phyloP scores from a whole-genome alignment of 2,888 invertebrate species.

The Acheta domesticus region DNA sequence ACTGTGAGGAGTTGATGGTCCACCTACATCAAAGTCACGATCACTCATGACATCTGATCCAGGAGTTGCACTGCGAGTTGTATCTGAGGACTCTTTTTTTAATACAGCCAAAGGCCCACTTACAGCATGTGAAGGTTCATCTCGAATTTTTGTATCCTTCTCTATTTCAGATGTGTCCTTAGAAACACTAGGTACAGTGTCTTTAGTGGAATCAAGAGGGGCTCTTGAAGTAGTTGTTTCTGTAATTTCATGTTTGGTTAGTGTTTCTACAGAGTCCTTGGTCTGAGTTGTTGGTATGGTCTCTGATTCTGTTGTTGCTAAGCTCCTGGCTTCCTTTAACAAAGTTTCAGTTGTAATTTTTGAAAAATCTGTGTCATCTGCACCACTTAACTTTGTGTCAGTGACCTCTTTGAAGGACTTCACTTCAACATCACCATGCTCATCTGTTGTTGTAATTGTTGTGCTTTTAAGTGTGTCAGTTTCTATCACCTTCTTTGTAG shows the following conservation, averaged over 20 bases:
- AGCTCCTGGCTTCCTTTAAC: too few species aligned
- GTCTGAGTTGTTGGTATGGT: neutral
- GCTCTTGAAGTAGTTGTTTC: neutral
- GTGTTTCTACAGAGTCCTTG: neutral
- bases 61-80: constrained; percentile 50
- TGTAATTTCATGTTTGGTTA: neutral
- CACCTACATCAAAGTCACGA: constrained; percentile 55
- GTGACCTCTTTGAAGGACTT: too few species aligned
- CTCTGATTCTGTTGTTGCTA: too few species aligned
- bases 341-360: too few species aligned
- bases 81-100: neutral
- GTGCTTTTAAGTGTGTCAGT: constrained; percentile 53
- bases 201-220: neutral
- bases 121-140: neutral
- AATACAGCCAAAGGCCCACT: neutral
- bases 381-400: too few species aligned
- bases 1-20: constrained; percentile 57
- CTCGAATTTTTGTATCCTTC: constrained; percentile 25
- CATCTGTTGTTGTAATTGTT: constrained; percentile 12
- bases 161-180: constrained; percentile 20
- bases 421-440: neutral
- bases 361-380: too few species aligned
- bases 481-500: constrained; percentile 49
- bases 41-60: constrained; percentile 52
- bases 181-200: constrained; percentile 21